These are phyloP conservation scores for Tachyglossus aculeatus DNA, from an alignment of 2,797 vertebrate species.

Conservation along the genomic window DNA sequence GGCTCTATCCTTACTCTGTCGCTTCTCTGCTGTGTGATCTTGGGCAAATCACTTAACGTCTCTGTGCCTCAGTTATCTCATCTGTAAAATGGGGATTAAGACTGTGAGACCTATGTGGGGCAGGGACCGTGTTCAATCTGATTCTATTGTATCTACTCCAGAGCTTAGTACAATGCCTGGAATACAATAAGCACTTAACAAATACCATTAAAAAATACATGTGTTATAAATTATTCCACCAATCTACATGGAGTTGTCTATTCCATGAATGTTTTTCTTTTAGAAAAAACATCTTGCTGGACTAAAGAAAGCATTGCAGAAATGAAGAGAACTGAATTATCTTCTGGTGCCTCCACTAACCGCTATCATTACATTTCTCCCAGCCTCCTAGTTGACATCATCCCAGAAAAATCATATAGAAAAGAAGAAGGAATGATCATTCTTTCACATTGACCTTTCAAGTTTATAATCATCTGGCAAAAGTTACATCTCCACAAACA, in stretches of 20 bases:
- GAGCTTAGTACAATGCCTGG: too few relatives aligned
- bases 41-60: too few relatives aligned
- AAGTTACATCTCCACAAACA: conserved; percentile 54
- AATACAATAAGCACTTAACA: too few relatives aligned
- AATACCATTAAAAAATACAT: neutral
- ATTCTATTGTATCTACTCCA: too few relatives aligned
- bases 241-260: neutral
- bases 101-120: too few relatives aligned
- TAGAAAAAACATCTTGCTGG: neutral
- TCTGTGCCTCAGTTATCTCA: too few relatives aligned
- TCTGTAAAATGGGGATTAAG: too few relatives aligned
- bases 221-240: neutral
- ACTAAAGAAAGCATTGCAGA: neutral
- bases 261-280: neutral
- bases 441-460: conserved; percentile 54
- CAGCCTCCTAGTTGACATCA: conserved; percentile 28
- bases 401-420: conserved; percentile 38
- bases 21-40: too few relatives aligned
- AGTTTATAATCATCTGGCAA: conserved; percentile 45
- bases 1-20: too few relatives aligned
- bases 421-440: conserved; percentile 15
- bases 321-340: neutral
- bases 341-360: neutral
- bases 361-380: neutral
- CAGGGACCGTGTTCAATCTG: too few relatives aligned